Evolutionary conservation across 2,113 vertebrate species (phyloP).

Genomic region (Gopherus flavomarginatus): DNA sequence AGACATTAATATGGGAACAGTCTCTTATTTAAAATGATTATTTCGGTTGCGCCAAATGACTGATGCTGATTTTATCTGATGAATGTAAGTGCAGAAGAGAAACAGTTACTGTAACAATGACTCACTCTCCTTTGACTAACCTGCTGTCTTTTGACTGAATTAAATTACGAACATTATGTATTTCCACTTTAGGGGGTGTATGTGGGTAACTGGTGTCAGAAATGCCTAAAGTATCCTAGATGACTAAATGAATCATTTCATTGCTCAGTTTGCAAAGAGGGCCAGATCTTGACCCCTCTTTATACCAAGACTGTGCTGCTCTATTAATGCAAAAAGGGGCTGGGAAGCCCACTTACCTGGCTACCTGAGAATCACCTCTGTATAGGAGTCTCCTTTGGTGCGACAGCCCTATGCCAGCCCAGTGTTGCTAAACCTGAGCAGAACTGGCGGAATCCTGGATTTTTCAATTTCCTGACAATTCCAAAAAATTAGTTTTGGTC

Average conservation of each 20-base stretch:
- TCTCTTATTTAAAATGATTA: not conserved
- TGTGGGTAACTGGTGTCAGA: not conserved
- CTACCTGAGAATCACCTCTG: not conserved
- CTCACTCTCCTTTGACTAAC: slow-evolving; percentile 29
- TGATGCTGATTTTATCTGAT: not conserved
- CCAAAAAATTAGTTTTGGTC: not conserved
- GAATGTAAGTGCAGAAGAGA: not conserved
- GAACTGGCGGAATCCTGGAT: not conserved
- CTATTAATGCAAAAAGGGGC: not conserved
- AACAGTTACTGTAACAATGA: not conserved
- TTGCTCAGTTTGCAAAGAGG: not conserved
- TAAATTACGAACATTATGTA: not conserved
- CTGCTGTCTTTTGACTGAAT: slow-evolving; percentile 33
- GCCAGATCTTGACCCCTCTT: not conserved
- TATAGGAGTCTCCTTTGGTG: not conserved
- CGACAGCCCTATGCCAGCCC: not conserved
- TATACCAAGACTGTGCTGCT: not conserved
- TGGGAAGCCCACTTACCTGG: not conserved
- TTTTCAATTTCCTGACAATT: not conserved
- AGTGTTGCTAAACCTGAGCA: not conserved
- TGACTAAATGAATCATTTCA: not conserved
- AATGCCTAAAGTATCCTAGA: not conserved
- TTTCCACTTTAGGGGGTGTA: not conserved
- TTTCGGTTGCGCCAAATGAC: not conserved
- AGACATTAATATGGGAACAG: not conserved